These are phyloP conservation scores for Cydia strobilella DNA, from an alignment of 1,140 invertebrate species.

Conservation along the genomic window DNA sequence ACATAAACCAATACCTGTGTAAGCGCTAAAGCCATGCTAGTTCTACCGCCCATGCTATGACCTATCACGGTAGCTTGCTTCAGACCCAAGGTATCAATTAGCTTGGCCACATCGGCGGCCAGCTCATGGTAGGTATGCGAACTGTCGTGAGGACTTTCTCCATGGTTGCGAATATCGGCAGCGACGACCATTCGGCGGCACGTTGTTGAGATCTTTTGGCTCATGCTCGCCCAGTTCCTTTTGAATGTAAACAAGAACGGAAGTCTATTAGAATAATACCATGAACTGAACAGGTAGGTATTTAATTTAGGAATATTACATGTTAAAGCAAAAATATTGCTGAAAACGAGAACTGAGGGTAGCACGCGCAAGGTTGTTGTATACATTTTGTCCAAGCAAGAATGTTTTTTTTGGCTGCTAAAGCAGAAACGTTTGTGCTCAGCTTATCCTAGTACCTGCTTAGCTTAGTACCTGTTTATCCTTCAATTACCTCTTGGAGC, in stretches of 20 bases:
- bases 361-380: too few species aligned
- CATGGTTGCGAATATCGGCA: conserved; percentile 94
- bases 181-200: conserved; percentile 77
- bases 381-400: too few species aligned
- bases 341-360: too few species aligned
- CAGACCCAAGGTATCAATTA: conserved; percentile 84
- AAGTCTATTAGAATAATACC: neutral
- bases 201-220: conserved; percentile 45
- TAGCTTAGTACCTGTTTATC: too few species aligned
- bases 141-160: conserved; percentile 89
- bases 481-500: conserved; percentile 84
- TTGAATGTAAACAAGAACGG: neutral
- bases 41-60: conserved; percentile 95
- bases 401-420: neutral
- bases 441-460: too few species aligned
- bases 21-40: conserved; percentile 91
- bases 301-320: too few species aligned
- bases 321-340: too few species aligned
- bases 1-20: conserved; percentile 75
- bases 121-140: conserved; percentile 87
- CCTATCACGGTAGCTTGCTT: conserved; percentile 87
- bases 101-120: conserved; percentile 85
- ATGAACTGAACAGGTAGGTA: too few species aligned
- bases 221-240: conserved; percentile 85
- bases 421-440: neutral